These are phyloP conservation scores for Altica lythri DNA, from an alignment of 2,888 invertebrate species.

Conservation along the genomic window DNA sequence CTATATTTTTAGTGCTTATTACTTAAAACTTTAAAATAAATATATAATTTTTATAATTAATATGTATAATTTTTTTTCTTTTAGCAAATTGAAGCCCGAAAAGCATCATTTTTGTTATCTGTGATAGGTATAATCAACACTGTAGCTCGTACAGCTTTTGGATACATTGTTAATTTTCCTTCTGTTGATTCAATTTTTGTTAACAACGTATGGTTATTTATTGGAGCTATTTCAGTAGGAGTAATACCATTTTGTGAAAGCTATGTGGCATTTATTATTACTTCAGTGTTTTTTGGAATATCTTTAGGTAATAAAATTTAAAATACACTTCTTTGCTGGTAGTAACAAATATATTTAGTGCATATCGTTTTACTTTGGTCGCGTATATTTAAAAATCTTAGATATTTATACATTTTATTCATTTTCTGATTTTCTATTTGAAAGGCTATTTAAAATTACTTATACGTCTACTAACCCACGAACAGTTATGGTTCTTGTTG, in stretches of 20 bases:
- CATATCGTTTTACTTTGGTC: too few relatives aligned
- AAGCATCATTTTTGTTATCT: constrained; percentile 77
- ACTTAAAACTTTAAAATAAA: too few relatives aligned
- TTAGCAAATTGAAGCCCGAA: constrained; percentile 71
- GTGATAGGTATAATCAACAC: constrained; percentile 94
- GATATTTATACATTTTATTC: too few relatives aligned
- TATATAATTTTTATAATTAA: neutral
- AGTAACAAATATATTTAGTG: too few relatives aligned
- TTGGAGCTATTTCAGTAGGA: constrained; percentile 85
- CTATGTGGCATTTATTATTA: constrained; percentile 75
- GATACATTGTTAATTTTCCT: constrained; percentile 89
- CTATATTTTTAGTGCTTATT: too few relatives aligned
- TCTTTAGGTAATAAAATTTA: constrained; percentile 72
- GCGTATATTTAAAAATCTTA: too few relatives aligned
- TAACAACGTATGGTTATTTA: constrained; percentile 89
- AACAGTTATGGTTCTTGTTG: too few relatives aligned
- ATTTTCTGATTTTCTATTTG: too few relatives aligned
- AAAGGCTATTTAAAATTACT: too few relatives aligned
- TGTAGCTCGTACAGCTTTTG: constrained; percentile 85
- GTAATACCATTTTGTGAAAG: constrained; percentile 80
- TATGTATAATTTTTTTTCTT: constrained; percentile 42
- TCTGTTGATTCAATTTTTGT: constrained; percentile 88
- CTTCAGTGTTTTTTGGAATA: constrained; percentile 87
- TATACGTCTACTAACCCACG: too few relatives aligned
- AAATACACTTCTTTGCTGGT: too few relatives aligned